Evolutionary conservation across 2,797 vertebrate genomes (phyloP).

Genomic region (Alectoris magna): DNA sequence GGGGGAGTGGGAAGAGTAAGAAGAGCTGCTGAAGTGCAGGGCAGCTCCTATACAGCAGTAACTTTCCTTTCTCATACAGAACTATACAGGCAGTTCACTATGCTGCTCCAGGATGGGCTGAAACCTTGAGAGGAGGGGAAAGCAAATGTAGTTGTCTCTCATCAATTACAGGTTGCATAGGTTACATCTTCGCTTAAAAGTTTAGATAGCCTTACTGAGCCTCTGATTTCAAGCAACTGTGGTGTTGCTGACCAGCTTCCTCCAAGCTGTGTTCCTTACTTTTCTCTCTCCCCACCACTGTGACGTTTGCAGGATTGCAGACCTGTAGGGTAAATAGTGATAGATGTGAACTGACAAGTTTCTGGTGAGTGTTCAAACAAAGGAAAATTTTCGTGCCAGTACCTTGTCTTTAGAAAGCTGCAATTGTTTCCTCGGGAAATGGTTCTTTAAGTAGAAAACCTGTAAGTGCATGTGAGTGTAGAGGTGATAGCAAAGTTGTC

Average conservation of each 20-base stretch:
- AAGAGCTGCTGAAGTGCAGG: background rate
- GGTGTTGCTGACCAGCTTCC: background rate
- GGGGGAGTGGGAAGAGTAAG: background rate
- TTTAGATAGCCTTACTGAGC: background rate
- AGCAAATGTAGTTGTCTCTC: background rate
- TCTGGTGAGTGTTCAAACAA: background rate
- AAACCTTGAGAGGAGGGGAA: background rate
- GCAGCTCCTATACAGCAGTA: background rate
- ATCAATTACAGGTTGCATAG: background rate
- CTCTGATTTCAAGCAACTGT: background rate
- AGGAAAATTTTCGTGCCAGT: background rate
- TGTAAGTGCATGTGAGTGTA: background rate
- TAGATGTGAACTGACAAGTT: background rate
- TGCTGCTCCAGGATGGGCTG: background rate
- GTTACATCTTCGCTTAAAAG: background rate
- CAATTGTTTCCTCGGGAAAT: background rate
- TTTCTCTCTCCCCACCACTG: background rate
- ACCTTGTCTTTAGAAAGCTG: background rate
- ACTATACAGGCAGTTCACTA: background rate
- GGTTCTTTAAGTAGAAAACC: background rate
- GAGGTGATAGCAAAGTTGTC: background rate
- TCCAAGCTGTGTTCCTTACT: background rate
- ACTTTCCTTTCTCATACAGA: background rate
- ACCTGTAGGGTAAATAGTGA: background rate
- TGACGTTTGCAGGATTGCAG: background rate